phyloP scores from a whole-genome alignment of 2,113 vertebrate genomes.

The Romanogobio albipinnatus region DNA sequence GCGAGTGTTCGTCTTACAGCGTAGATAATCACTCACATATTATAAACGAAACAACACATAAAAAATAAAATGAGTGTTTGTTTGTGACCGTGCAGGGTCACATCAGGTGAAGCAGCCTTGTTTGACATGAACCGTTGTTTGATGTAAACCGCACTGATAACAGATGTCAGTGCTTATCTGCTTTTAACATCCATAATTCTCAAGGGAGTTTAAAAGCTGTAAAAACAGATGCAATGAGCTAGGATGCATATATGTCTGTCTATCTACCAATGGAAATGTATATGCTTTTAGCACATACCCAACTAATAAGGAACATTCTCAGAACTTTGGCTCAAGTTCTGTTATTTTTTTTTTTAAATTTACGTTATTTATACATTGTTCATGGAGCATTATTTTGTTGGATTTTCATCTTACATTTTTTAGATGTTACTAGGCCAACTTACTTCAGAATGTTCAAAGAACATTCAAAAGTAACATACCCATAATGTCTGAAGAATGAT shows the following conservation, averaged over 20 bases:
- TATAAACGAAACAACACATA: neutral
- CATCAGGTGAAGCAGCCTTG: no score
- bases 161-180: constrained; percentile 4
- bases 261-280: neutral
- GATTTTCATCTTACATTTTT: no score
- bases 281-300: neutral
- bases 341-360: no score
- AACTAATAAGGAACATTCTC: no score
- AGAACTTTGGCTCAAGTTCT: no score
- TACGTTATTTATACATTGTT: no score
- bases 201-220: neutral
- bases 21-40: neutral
- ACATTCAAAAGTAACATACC: no score
- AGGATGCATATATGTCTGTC: neutral
- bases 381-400: no score
- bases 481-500: no score
- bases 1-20: neutral
- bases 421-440: no score
- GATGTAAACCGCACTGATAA: neutral
- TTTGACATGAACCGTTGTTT: neutral
- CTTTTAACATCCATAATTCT: constrained; percentile 34
- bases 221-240: constrained; percentile 8
- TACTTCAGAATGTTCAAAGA: no score
- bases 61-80: neutral
- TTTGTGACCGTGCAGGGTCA: no score